These are phyloP conservation scores for Linnaemya vulpina DNA, from an alignment of 2,888 invertebrate genomes.

Conservation along the genomic window DNA sequence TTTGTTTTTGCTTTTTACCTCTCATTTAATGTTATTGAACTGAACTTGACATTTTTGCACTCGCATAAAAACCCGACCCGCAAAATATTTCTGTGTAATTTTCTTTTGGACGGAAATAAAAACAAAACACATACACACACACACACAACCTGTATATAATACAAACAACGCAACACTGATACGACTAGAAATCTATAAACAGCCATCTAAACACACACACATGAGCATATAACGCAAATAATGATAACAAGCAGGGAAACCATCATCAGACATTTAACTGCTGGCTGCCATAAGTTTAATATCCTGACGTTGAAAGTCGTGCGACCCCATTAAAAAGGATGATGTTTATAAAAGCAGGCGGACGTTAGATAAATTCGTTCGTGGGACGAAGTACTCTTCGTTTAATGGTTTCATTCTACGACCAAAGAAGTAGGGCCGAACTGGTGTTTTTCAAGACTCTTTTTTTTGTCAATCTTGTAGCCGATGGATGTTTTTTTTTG, in stretches of 20 bases:
- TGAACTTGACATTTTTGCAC: slow-evolving; percentile 82
- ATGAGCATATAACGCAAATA: neutral
- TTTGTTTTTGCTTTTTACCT: slow-evolving; percentile 45
- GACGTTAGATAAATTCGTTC: slow-evolving; percentile 38
- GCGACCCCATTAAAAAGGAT: slow-evolving; percentile 69
- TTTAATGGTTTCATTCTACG: neutral
- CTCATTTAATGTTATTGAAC: slow-evolving; percentile 80
- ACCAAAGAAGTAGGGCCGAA: neutral
- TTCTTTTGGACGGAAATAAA: neutral
- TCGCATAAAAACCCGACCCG: slow-evolving; percentile 72
- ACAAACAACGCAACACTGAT: neutral
- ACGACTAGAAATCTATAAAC: neutral
- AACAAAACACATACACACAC: slow-evolving; percentile 10
- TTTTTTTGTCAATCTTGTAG: neutral
- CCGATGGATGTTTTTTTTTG: neutral
- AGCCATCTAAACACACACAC: neutral
- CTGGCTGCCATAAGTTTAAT: slow-evolving; percentile 61
- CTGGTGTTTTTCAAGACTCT: neutral
- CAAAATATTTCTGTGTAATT: slow-evolving; percentile 36
- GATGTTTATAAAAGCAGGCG: slow-evolving; percentile 49
- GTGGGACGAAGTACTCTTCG: slow-evolving; percentile 23
- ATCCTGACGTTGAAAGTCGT: slow-evolving; percentile 62
- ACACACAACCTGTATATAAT: too few species aligned
- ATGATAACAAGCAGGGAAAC: neutral
- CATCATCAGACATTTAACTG: slow-evolving; percentile 55